These are phyloP conservation scores for Drosophila punjabiensis DNA, from an alignment of 1,140 invertebrate species.

Conservation along the genomic window DNA sequence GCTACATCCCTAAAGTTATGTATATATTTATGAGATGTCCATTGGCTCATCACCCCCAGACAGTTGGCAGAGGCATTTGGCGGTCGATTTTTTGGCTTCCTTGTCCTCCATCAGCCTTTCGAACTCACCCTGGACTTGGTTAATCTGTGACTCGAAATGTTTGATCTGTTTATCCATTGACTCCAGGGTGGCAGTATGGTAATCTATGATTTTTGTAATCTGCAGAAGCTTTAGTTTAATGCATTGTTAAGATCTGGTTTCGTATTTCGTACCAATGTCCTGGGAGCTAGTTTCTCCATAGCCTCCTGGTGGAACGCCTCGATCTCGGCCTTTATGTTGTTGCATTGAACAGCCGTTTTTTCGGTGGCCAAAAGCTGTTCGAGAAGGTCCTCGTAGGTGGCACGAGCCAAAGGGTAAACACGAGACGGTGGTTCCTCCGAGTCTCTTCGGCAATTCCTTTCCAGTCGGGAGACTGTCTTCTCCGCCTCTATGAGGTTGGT, in stretches of 20 bases:
- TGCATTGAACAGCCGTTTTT: conserved; percentile 31
- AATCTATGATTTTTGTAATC: conserved; percentile 44
- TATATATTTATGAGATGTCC: background rate
- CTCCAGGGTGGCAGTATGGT: conserved; percentile 26
- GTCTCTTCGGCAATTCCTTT: background rate
- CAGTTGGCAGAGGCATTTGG: conserved; percentile 8
- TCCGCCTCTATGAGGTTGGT: conserved; percentile 24
- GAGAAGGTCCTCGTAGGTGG: conserved; percentile 34
- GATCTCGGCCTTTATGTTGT: conserved; percentile 32
- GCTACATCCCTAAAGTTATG: conserved; percentile 14
- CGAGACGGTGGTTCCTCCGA: too few species aligned
- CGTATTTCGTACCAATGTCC: conserved; percentile 25
- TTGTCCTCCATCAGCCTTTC: conserved; percentile 10
- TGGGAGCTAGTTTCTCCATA: background rate
- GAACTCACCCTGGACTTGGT: conserved; percentile 2
- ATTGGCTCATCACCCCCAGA: background rate
- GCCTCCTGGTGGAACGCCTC: conserved; percentile 25
- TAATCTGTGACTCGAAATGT: conserved; percentile 2
- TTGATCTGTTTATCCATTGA: conserved; percentile 40
- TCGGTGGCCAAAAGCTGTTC: conserved; percentile 45
- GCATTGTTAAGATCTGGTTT: background rate
- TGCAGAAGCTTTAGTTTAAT: background rate
- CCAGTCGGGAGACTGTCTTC: conserved; percentile 3
- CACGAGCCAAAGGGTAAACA: conserved; percentile 1
- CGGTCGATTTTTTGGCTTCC: background rate